Evolutionary conservation across 2,113 vertebrate genomes (phyloP).

Genomic region (Pterophyllum scalare): DNA sequence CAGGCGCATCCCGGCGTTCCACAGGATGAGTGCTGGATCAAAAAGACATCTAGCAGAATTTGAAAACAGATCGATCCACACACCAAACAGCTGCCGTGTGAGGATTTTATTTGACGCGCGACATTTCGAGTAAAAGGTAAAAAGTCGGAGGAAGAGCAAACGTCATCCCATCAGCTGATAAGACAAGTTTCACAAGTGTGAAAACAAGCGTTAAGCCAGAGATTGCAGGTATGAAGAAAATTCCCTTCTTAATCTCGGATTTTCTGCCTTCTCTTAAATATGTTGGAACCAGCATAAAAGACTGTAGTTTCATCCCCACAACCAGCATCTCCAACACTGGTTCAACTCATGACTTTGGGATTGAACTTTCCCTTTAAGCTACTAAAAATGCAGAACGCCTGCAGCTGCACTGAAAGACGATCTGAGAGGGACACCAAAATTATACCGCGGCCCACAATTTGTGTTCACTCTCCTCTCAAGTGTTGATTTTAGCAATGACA

Average conservation of each 20-base stretch:
- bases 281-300: too few species aligned
- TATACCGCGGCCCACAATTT: neutral
- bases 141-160: neutral
- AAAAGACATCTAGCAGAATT: conserved; percentile 8
- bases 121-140: neutral
- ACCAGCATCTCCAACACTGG: too few species aligned
- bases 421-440: neutral
- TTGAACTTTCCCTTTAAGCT: neutral
- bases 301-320: fast-evolving
- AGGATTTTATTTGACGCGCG: neutral
- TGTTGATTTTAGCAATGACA: neutral
- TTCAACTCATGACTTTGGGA: neutral
- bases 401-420: neutral
- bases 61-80: neutral
- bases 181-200: neutral
- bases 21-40: neutral
- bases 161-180: neutral
- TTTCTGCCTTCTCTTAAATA: neutral
- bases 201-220: neutral
- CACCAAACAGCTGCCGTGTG: neutral
- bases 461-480: conserved; percentile 7
- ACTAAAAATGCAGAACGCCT: neutral
- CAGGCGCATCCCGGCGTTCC: neutral
- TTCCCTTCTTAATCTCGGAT: neutral
- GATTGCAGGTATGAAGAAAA: neutral